Evolutionary conservation across 2,888 invertebrate genomes (phyloP), one percentile per base, ranked within the genome.

Genomic region (Lucinisca nassula): DNA sequence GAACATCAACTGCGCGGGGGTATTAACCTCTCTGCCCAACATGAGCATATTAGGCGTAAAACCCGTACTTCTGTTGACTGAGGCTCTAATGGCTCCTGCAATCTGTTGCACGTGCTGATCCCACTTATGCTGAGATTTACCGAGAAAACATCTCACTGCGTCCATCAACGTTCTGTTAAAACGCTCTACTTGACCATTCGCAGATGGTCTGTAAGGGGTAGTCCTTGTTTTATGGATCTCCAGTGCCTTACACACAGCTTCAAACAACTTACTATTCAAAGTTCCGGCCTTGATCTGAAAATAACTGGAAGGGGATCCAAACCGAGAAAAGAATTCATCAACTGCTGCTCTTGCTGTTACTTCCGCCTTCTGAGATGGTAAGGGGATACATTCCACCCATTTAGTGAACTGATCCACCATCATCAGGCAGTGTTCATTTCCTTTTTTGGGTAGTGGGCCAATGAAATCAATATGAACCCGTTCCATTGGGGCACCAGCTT

Each of bases 141-240:
- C 55, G 4, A 58, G 1, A 58, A 77, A 77, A 35, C 77, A 77
- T 55, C 77, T 8, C 0, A 58, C 24, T 2, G 37, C 58, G 45
- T 55, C 77, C 58, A 77, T 77, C n/a, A 77, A 24, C 14, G 55
- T 77, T 14, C 77, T 27, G 37, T 77, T 77, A 37, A 77, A 77
- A 8, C 77, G 30, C 24, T 77, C 77, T 12, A 58, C 77, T 21
- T 77, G 77, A 12, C 77, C 58, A 35, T 55, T 77, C 14, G 51
- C 32, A 35, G 55, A 24, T 37, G 58, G 77, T 35, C 77, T 51
- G 35, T 77, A 58, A 0, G 58, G 77, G 1, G 77, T 55, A 1
- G 77, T 77, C 35, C 77, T 32, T 3, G 58, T 27, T 24, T 77
- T 77, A 30, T 77, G 58, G 1, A 77, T 77, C 10, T 77, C 32